These are phyloP conservation scores for Ctenicera cuprea DNA, from an alignment of 2,888 invertebrate genomes.

Conservation along the genomic window DNA sequence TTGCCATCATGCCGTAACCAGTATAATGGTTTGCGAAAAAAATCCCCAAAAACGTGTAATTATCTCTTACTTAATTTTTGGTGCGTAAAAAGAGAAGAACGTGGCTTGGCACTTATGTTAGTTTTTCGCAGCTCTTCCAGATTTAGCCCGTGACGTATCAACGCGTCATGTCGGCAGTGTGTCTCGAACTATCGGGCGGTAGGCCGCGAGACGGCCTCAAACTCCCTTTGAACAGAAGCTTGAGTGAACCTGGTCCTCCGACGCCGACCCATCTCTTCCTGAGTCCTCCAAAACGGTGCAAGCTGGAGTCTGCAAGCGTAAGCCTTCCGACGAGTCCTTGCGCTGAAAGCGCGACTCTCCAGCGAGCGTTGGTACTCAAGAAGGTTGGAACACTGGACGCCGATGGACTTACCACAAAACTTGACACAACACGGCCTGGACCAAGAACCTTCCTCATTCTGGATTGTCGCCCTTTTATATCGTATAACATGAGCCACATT, in stretches of 20 bases:
- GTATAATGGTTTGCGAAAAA: not conserved
- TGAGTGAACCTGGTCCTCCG: conserved; percentile 76
- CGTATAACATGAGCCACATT: conserved; percentile 82
- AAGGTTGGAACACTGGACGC: conserved; percentile 74
- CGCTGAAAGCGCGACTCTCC: conserved; percentile 75
- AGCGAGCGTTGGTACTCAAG: conserved; percentile 74
- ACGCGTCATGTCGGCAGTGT: conserved; percentile 73
- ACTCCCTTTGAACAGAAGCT: conserved; percentile 75
- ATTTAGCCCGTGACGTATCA: conserved; percentile 70
- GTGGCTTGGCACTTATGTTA: conserved; percentile 62
- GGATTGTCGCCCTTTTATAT: conserved; percentile 82
- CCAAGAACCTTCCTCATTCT: conserved; percentile 73
- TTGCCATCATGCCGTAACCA: not conserved
- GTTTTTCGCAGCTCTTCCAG: conserved; percentile 70
- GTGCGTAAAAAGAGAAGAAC: conserved; percentile 42
- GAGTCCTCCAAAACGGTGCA: conserved; percentile 74
- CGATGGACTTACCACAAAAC: conserved; percentile 73
- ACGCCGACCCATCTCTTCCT: conserved; percentile 66
- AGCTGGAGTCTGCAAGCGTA: conserved; percentile 73
- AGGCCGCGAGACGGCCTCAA: conserved; percentile 76
- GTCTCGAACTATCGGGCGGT: conserved; percentile 72
- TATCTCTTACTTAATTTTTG: conserved; percentile 32
- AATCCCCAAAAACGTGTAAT: conserved; percentile 1
- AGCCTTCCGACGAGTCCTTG: conserved; percentile 75
- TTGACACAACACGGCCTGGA: conserved; percentile 66